A percentile compares a stretch with the other conserved stretches of the same genome.
These are phyloP conservation scores for Zaprionus vittiger DNA, from an alignment of 1,140 invertebrate species.

Conservation along the genomic window DNA sequence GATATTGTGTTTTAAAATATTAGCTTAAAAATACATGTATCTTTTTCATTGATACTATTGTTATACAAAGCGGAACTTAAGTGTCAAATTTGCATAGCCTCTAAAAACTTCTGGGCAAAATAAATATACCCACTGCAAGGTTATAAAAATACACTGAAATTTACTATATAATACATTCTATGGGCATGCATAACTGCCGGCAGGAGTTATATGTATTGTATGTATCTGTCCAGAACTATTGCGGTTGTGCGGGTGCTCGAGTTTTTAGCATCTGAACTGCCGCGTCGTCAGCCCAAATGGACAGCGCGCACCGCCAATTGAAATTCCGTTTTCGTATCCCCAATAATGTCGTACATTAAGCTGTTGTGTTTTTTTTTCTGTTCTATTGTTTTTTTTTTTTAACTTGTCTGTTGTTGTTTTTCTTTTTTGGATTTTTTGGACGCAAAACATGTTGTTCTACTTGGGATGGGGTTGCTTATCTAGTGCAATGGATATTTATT, in stretches of 20 bases:
- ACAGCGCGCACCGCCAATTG: constrained; percentile 45
- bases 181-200: not conserved
- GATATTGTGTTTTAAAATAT: too few relatives aligned
- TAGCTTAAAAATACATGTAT: constrained; percentile 13
- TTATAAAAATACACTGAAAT: not conserved
- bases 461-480: constrained; percentile 35
- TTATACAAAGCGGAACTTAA: too few relatives aligned
- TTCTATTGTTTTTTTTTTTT: constrained; percentile 32
- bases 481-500: constrained; percentile 57
- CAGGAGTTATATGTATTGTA: not conserved
- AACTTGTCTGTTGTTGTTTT: constrained; percentile 14
- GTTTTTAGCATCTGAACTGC: constrained; percentile 36
- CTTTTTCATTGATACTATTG: too few relatives aligned
- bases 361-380: constrained; percentile 47
- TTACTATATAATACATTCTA: not conserved
- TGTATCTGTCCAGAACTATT: not conserved
- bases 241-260: constrained; percentile 34
- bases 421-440: constrained; percentile 6
- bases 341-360: constrained; percentile 77
- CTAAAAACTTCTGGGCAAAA: not conserved
- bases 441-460: constrained; percentile 46
- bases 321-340: constrained; percentile 62
- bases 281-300: constrained; percentile 39
- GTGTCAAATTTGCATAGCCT: too few relatives aligned
- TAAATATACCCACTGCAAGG: not conserved